A percentile compares a stretch with the other conserved stretches of the same genome.
phyloP scores from a whole-genome alignment of 2,888 invertebrate genomes.

The Phortica okadai region DNA sequence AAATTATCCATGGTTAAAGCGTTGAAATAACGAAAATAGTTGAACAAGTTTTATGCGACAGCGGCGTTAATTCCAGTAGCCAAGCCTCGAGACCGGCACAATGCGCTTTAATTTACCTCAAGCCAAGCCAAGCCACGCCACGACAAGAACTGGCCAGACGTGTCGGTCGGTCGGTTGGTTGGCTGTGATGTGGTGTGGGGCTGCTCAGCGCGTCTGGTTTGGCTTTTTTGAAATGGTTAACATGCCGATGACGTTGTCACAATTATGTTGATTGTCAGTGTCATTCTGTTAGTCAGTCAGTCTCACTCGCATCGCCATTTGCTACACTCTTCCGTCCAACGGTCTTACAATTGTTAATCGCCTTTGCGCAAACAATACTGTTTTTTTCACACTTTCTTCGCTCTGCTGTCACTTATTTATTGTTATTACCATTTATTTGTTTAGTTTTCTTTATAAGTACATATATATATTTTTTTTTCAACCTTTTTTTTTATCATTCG shows the following conservation, averaged over 20 bases:
- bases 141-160: conserved; percentile 38
- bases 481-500: conserved; percentile 60
- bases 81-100: conserved; percentile 51
- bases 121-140: conserved; percentile 2
- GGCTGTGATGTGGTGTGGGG: no score
- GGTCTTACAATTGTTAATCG: conserved; percentile 22
- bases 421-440: conserved; percentile 30
- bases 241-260: conserved; percentile 66
- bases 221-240: conserved; percentile 41
- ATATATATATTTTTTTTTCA: conserved; percentile 37
- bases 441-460: conserved; percentile 8
- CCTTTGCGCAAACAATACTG: conserved; percentile 41
- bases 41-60: conserved; percentile 48
- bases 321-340: background rate
- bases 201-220: background rate
- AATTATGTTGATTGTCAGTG: conserved; percentile 58
- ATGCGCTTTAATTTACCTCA: conserved; percentile 70
- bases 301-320: conserved; percentile 4
- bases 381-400: conserved; percentile 67
- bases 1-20: conserved; percentile 31
- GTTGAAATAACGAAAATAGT: conserved; percentile 1
- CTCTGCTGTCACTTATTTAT: conserved; percentile 14
- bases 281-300: conserved; percentile 42
- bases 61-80: conserved; percentile 62
- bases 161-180: no score